phyloP scores from a whole-genome alignment of 2,888 invertebrate species.

The Metacarcinus magister region DNA sequence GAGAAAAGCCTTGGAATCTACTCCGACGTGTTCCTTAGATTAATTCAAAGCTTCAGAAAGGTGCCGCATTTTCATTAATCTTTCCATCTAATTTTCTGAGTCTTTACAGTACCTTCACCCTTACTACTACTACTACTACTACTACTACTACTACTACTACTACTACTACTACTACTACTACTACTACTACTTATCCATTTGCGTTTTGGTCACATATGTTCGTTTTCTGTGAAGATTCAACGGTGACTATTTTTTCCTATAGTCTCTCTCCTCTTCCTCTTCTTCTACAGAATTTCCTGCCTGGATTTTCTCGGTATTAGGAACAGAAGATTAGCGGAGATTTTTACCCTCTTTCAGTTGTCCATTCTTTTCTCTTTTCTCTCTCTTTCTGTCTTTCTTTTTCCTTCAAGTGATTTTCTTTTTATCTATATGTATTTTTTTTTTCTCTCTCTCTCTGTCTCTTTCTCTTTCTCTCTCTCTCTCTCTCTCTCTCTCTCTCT shows the following conservation, averaged over 20 bases:
- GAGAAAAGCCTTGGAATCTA: background rate
- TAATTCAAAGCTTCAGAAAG: background rate
- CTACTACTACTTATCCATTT: background rate
- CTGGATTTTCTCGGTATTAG: constrained; percentile 4
- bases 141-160: too few species aligned
- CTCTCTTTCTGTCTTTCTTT: background rate
- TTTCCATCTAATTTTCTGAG: background rate
- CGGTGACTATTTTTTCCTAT: background rate
- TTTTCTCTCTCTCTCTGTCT: constrained; percentile 18
- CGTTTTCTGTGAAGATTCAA: background rate
- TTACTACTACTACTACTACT: too few species aligned
- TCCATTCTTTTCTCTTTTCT: background rate
- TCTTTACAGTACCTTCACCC: background rate
- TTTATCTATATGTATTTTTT: background rate
- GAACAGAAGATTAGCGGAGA: background rate
- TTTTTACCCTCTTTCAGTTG: background rate
- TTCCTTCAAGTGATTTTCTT: background rate
- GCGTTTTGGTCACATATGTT: background rate
- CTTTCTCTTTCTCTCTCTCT: constrained; percentile 58
- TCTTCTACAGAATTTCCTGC: background rate
- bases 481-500: constrained; percentile 65
- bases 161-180: too few species aligned
- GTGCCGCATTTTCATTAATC: background rate
- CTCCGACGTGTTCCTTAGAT: background rate
- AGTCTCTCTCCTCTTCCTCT: background rate